phyloP scores from a whole-genome alignment of 2,888 invertebrate genomes.

The Ornithoptera priamus region DNA sequence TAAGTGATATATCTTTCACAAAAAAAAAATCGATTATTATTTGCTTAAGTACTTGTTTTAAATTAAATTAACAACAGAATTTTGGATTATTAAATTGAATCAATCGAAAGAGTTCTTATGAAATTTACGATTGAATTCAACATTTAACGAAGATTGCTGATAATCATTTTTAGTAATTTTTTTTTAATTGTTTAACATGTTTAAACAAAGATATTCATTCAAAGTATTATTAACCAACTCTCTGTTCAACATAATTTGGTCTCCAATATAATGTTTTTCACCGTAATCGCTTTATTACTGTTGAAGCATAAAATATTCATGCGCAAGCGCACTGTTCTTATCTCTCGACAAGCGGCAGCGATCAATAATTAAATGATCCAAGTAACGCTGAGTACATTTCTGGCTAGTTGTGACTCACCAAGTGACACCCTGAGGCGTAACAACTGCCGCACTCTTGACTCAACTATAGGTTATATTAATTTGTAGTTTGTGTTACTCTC shows the following conservation, averaged over 20 bases:
- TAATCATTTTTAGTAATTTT: too few species aligned
- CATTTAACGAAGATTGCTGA: too few species aligned
- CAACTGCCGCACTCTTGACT: neutral
- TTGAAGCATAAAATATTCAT: constrained; percentile 51
- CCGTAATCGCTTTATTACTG: constrained; percentile 45
- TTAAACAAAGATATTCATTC: too few species aligned
- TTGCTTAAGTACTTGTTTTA: too few species aligned
- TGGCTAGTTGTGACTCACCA: constrained; percentile 23
- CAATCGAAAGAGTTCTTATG: too few species aligned
- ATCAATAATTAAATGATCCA: constrained; percentile 38
- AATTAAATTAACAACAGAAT: too few species aligned
- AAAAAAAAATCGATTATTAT: too few species aligned
- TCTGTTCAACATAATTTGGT: constrained; percentile 33
- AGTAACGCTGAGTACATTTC: constrained; percentile 21
- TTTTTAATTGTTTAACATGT: too few species aligned
- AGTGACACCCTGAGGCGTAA: constrained; percentile 7
- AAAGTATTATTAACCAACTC: neutral
- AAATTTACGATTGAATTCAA: too few species aligned
- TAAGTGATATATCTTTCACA: too few species aligned
- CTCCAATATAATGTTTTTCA: constrained; percentile 34
- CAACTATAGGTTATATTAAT: neutral
- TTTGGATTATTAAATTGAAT: too few species aligned
- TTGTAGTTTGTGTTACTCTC: too few species aligned
- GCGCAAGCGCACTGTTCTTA: constrained; percentile 47
- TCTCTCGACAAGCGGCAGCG: constrained; percentile 42